phyloP scores from a whole-genome alignment of 2,113 vertebrate genomes.

The Planiliza haematocheilus region DNA sequence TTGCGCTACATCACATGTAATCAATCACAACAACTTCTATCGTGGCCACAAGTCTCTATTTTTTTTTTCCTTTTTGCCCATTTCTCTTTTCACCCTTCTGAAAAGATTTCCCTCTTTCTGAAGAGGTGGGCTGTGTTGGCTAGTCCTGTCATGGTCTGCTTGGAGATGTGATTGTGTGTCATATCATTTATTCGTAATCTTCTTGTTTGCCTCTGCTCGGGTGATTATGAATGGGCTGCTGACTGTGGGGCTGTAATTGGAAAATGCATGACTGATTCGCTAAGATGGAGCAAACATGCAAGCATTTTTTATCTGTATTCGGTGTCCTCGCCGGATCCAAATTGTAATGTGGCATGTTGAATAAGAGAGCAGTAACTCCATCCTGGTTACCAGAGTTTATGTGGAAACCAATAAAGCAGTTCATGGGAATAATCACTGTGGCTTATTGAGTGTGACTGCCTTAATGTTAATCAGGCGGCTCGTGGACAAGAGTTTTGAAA shows the following conservation, averaged over 20 bases:
- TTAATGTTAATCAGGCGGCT: conserved; percentile 32
- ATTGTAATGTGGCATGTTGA: not conserved
- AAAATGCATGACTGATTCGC: conserved; percentile 74
- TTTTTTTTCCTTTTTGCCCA: conserved; percentile 6
- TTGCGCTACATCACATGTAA: conserved; percentile 91
- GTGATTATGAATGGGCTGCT: conserved; percentile 59
- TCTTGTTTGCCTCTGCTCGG: conserved; percentile 67
- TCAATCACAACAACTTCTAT: conserved; percentile 86
- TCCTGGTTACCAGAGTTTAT: conserved; percentile 22
- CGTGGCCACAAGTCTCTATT: conserved; percentile 32
- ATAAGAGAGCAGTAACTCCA: conserved; percentile 12
- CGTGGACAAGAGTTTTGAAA: conserved; percentile 6
- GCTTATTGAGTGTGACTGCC: conserved; percentile 15
- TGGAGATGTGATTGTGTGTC: conserved; percentile 65
- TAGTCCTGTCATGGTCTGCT: conserved; percentile 60
- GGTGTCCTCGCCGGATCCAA: not conserved
- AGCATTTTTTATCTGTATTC: conserved; percentile 40
- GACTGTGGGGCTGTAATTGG: conserved; percentile 74
- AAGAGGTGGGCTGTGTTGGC: conserved; percentile 15
- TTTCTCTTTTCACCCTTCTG: conserved; percentile 5
- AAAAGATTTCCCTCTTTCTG: conserved; percentile 3
- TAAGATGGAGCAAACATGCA: conserved; percentile 51
- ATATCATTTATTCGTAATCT: conserved; percentile 72
- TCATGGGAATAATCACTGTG: conserved; percentile 32
- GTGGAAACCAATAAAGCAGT: conserved; percentile 30